A percentile compares a stretch with the other conserved stretches of the same genome.
Evolutionary conservation across 2,888 invertebrate genomes (phyloP).

Genomic region (Sthenelais limicola): DNA sequence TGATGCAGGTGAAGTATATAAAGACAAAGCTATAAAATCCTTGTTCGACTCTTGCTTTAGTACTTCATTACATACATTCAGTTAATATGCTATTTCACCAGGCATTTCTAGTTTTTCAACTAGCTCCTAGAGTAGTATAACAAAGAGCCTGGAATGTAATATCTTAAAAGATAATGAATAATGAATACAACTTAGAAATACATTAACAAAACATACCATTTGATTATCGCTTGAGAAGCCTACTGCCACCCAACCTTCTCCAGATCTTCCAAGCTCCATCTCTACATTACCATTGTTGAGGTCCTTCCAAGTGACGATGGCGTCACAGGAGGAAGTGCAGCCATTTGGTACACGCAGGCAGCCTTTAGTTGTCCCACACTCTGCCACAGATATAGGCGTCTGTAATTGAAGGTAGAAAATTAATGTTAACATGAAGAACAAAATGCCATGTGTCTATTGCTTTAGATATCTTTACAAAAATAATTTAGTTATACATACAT

Average conservation of each 20-base stretch:
- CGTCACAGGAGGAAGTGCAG: slow-evolving; percentile 64
- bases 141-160: no score
- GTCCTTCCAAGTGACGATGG: slow-evolving; percentile 63
- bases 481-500: background rate
- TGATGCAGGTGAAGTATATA: no score
- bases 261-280: slow-evolving; percentile 54
- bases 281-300: slow-evolving; percentile 51
- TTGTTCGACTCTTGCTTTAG: no score
- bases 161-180: background rate
- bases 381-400: slow-evolving; percentile 10
- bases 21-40: no score
- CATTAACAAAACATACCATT: slow-evolving; percentile 47
- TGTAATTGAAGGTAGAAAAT: background rate
- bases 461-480: background rate
- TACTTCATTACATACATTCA: no score
- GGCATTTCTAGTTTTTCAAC: no score
- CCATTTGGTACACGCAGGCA: slow-evolving; percentile 64
- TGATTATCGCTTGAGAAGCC: slow-evolving; percentile 64
- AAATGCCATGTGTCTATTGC: background rate
- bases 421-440: background rate
- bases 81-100: no score
- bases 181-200: background rate
- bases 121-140: no score
- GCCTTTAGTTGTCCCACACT: slow-evolving; percentile 62
- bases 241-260: slow-evolving; percentile 62